These are phyloP conservation scores for Tortricodes alternella DNA, from an alignment of 2,888 invertebrate species.

Conservation along the genomic window DNA sequence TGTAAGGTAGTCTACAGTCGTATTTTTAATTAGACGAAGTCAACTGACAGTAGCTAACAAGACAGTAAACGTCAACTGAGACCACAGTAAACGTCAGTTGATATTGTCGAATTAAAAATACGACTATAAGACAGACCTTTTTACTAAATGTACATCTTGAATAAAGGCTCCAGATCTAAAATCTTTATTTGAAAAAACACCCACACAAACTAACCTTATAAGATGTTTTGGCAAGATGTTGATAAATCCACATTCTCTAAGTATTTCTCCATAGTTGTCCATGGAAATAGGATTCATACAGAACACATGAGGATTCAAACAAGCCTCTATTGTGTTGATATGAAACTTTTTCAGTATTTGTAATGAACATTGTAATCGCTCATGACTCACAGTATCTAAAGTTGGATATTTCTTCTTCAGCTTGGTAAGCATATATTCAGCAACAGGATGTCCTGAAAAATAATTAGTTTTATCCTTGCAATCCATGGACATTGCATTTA, in stretches of 20 bases:
- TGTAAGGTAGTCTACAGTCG: no score
- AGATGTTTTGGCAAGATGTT: slow-evolving; percentile 65
- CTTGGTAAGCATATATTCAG: slow-evolving; percentile 42
- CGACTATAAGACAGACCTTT: no score
- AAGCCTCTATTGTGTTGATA: slow-evolving; percentile 77
- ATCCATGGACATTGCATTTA: no score
- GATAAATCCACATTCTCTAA: slow-evolving; percentile 84
- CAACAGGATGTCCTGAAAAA: slow-evolving; percentile 53
- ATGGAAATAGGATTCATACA: slow-evolving; percentile 80
- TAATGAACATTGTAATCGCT: slow-evolving; percentile 58
- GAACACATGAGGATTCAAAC: slow-evolving; percentile 80
- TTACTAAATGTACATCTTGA: no score
- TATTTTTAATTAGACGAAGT: no score
- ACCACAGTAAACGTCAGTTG: no score
- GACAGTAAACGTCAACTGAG: no score
- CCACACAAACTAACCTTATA: slow-evolving; percentile 54
- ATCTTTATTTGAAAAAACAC: no score
- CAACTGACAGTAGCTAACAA: no score
- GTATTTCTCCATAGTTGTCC: slow-evolving; percentile 83
- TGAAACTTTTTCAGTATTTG: slow-evolving; percentile 66
- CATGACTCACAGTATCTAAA: slow-evolving; percentile 53
- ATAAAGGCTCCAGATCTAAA: background rate
- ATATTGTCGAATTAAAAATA: no score
- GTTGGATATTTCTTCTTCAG: slow-evolving; percentile 64
- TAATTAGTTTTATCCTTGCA: no score